Evolutionary conservation across 2,888 invertebrate genomes (phyloP).

Genomic region (Creontiades dilutus): DNA sequence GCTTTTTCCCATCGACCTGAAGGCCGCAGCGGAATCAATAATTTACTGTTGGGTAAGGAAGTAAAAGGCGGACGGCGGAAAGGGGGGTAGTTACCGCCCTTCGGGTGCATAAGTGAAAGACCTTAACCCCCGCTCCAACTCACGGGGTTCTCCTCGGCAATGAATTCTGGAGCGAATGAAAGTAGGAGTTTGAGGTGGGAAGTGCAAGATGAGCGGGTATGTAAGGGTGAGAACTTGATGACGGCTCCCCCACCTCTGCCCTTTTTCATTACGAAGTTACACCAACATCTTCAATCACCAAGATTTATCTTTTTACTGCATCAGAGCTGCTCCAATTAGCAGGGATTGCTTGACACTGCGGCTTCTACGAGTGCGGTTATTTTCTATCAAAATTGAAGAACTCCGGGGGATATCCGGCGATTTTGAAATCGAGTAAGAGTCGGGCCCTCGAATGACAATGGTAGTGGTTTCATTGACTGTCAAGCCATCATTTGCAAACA

Average conservation of each 20-base stretch:
- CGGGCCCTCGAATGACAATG: too few relatives aligned
- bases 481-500: too few relatives aligned
- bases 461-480: too few relatives aligned
- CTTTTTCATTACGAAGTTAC: background rate
- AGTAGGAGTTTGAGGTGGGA: background rate
- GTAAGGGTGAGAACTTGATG: conserved; percentile 34
- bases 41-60: conserved; percentile 46
- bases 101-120: conserved; percentile 58
- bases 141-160: background rate
- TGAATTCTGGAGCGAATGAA: conserved; percentile 19
- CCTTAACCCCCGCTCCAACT: background rate
- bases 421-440: too few relatives aligned
- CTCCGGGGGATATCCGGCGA: too few relatives aligned
- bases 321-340: too few relatives aligned
- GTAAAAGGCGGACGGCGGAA: conserved; percentile 7
- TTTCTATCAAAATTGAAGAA: too few relatives aligned
- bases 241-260: background rate
- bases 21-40: conserved; percentile 59
- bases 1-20: conserved; percentile 68
- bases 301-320: background rate
- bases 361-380: too few relatives aligned
- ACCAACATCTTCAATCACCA: background rate
- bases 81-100: background rate
- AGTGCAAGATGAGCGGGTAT: background rate
- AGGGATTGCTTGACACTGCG: too few relatives aligned